These are phyloP conservation scores for Nephrocerus scutellatus DNA, from an alignment of 2,888 invertebrate species.

Conservation along the genomic window DNA sequence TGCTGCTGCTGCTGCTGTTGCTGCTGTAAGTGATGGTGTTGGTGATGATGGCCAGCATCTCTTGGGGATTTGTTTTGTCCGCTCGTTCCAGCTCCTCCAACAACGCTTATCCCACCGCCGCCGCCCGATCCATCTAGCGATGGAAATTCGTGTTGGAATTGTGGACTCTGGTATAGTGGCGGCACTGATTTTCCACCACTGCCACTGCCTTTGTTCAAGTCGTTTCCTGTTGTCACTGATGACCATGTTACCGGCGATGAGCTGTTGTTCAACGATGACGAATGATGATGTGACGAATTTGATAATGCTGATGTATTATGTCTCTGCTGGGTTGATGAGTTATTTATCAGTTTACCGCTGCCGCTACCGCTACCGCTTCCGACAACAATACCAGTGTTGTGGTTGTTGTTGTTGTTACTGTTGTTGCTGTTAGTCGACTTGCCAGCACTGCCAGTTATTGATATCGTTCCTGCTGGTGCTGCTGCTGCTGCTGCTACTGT, in stretches of 20 bases:
- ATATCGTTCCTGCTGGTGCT: constrained; percentile 28
- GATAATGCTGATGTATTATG: constrained; percentile 16
- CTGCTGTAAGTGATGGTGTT: constrained; percentile 19
- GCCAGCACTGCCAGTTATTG: constrained; percentile 24
- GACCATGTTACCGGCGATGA: constrained; percentile 57
- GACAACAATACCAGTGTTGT: constrained; percentile 4
- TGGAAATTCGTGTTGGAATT: constrained; percentile 96
- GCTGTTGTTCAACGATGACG: constrained; percentile 28
- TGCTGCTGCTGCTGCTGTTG: constrained; percentile 26
- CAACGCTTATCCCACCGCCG: constrained; percentile 33
- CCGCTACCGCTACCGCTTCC: constrained; percentile 12
- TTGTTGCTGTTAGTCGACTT: constrained; percentile 20
- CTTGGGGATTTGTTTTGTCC: constrained; percentile 48
- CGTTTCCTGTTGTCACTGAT: constrained; percentile 54
- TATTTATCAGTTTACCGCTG: constrained; percentile 32
- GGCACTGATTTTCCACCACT: constrained; percentile 46
- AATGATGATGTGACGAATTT: constrained; percentile 21
- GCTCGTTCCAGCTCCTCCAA: constrained; percentile 34
- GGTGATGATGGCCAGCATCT: constrained; percentile 26
- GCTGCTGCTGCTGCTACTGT: constrained; percentile 26
- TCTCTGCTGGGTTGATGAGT: constrained; percentile 27
- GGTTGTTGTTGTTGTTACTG: constrained; percentile 9
- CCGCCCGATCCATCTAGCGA: constrained; percentile 60
- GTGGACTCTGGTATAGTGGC: constrained; percentile 71
- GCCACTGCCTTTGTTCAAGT: constrained; percentile 29